phyloP scores from a whole-genome alignment of 2,113 vertebrate genomes.

The Sceloporus tristichus region DNA sequence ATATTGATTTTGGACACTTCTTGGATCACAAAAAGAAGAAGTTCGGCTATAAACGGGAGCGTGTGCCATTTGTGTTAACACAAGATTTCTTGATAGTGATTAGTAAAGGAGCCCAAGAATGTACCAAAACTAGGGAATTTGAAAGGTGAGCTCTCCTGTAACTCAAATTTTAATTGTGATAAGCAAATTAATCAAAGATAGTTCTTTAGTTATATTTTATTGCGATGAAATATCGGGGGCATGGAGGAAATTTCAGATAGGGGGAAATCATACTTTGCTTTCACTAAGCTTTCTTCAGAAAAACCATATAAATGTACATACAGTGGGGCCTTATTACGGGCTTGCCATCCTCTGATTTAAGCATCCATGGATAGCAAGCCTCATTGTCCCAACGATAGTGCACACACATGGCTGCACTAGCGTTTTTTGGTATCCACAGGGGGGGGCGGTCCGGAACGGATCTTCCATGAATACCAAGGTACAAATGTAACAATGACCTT shows the following conservation, averaged over 20 bases:
- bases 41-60: conserved; percentile 98
- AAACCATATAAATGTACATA: background rate
- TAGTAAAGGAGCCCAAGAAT: conserved; percentile 98
- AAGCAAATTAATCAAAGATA: background rate
- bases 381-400: no score
- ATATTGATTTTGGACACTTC: conserved; percentile 99
- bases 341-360: no score
- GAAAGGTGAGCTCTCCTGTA: conserved; percentile 84
- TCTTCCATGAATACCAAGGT: no score
- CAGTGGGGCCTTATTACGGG: no score
- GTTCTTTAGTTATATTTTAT: background rate
- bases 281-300: background rate
- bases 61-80: conserved; percentile 96
- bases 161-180: background rate
- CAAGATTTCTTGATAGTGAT: conserved; percentile 99
- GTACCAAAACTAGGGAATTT: conserved; percentile 97
- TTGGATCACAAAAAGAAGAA: conserved; percentile 99
- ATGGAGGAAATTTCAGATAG: background rate
- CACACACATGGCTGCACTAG: no score
- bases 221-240: background rate
- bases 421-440: no score
- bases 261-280: background rate
- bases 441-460: no score
- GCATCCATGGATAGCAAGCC: no score
- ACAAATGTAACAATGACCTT: background rate